Evolutionary conservation across 2,888 invertebrate species (phyloP), one percentile per base, ranked within the genome.

Genomic region (Pseudococcus viburni): DNA sequence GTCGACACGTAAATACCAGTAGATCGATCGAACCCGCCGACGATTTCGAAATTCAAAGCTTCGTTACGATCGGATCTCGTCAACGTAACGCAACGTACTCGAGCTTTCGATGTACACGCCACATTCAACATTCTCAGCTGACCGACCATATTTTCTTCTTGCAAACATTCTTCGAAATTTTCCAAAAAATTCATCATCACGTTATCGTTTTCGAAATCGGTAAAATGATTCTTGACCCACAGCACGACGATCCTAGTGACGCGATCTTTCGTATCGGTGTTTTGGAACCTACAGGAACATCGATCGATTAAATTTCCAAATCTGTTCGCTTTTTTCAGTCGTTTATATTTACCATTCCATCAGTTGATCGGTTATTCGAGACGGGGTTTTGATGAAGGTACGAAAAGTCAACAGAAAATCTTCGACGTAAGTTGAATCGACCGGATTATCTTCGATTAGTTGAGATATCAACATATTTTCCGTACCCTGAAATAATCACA

Each of bases 151-250:
- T 95, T 96, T 92, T 97, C 96, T 90, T 94, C 93, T 91, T 97
- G 97, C 89, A 98, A 92, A 88, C 95, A 95, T 89, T 94, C 93
- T 92, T 99, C 98, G 92, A 99, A 98, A 89, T 94, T 95, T 92
- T 98, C 98, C 89, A 99, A 92, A 91, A 98, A 98, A 90, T 98
- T 97, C 95, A 98, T 98, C 98, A 99, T 98, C 89, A 95, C 95
- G 33, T 97, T 95, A 92, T 98, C 97, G 8, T 96, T 98, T 93
- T 98, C 98, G 92, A 99, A 99, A 91, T 99, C 99, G 68, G 98
- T 98, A 91, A 98, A 99, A 92, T 99, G 98, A 92, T 98, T 99
- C 92, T 99, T 99, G 0, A 99, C 99, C 99, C 99, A 99, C 12
- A 99, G 94, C 77, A 99, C 93, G 12, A 99, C 97, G 0, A 99